These are phyloP conservation scores for Nibea albiflora DNA, from an alignment of 2,113 vertebrate genomes.

Conservation along the genomic window DNA sequence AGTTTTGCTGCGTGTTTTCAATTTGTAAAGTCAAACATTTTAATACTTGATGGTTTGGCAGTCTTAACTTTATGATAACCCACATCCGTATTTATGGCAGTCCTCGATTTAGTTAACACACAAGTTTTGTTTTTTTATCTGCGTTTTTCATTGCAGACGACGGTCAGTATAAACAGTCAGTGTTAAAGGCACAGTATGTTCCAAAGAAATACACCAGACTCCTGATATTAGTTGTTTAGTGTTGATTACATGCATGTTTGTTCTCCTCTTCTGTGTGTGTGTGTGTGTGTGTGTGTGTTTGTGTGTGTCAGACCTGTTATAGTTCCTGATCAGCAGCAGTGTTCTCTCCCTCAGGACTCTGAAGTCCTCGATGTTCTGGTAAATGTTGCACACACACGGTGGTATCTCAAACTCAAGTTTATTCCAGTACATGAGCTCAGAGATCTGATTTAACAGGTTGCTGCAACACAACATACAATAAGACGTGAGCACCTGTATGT, in stretches of 20 bases:
- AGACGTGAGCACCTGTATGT: neutral
- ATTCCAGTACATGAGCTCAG: constrained; percentile 90
- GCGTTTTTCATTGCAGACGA: too few species aligned
- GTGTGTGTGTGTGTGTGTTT: too few species aligned
- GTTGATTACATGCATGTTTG: too few species aligned
- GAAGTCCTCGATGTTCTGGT: constrained; percentile 85
- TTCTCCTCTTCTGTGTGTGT: too few species aligned
- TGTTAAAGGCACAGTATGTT: too few species aligned
- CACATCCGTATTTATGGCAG: too few species aligned
- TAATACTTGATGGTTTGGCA: neutral
- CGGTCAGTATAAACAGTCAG: too few species aligned
- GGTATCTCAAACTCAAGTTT: constrained; percentile 87
- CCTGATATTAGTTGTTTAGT: too few species aligned
- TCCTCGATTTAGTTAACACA: too few species aligned
- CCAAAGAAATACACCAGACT: too few species aligned
- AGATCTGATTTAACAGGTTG: constrained; percentile 83
- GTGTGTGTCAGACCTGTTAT: constrained; percentile 85
- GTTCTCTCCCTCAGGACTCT: constrained; percentile 84
- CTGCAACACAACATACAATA: constrained; percentile 67
- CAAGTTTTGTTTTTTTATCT: too few species aligned
- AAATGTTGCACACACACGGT: constrained; percentile 81
- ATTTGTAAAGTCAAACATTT: neutral
- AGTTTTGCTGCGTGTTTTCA: neutral
- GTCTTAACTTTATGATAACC: too few species aligned
- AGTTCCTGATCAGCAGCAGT: constrained; percentile 85